Evolutionary conservation across 2,888 invertebrate species (phyloP).

Genomic region (Panorpa germanica): DNA sequence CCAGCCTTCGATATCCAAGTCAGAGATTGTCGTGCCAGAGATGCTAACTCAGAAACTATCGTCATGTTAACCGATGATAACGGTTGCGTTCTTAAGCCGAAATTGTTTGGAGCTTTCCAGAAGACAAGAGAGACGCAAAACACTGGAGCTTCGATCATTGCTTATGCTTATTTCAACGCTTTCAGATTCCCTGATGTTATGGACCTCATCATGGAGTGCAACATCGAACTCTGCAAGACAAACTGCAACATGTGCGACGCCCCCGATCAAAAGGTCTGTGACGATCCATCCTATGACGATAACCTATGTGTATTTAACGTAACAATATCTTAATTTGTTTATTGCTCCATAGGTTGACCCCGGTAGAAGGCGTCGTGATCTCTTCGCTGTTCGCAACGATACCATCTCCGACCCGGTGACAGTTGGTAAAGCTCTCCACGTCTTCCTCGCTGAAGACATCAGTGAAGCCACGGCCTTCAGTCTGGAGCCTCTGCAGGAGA

Average conservation of each 20-base stretch:
- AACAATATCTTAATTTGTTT: constrained; percentile 13
- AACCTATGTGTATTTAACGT: constrained; percentile 21
- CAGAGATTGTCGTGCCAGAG: constrained; percentile 56
- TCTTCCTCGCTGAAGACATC: constrained; percentile 50
- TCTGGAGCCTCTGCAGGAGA: constrained; percentile 19
- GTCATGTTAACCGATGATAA: constrained; percentile 52
- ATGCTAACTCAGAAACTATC: constrained; percentile 41
- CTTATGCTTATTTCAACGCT: constrained; percentile 61
- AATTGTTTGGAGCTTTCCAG: constrained; percentile 65
- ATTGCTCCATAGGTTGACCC: constrained; percentile 23
- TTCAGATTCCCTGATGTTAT: constrained; percentile 74
- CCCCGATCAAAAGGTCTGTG: constrained; percentile 38
- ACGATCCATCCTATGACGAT: constrained; percentile 28
- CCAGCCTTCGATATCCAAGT: constrained; percentile 63
- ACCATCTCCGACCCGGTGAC: constrained; percentile 38
- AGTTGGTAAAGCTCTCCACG: constrained; percentile 42
- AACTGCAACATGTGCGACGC: constrained; percentile 57
- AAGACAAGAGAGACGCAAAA: constrained; percentile 57
- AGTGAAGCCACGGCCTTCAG: too few species aligned
- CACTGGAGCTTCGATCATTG: constrained; percentile 52
- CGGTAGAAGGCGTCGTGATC: constrained; percentile 24
- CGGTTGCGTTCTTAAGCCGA: constrained; percentile 61
- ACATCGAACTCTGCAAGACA: constrained; percentile 63
- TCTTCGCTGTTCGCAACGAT: constrained; percentile 27
- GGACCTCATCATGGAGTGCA: constrained; percentile 66